Evolutionary conservation across 2,113 vertebrate species (phyloP).

Genomic region (Psilopogon haemacephalus): DNA sequence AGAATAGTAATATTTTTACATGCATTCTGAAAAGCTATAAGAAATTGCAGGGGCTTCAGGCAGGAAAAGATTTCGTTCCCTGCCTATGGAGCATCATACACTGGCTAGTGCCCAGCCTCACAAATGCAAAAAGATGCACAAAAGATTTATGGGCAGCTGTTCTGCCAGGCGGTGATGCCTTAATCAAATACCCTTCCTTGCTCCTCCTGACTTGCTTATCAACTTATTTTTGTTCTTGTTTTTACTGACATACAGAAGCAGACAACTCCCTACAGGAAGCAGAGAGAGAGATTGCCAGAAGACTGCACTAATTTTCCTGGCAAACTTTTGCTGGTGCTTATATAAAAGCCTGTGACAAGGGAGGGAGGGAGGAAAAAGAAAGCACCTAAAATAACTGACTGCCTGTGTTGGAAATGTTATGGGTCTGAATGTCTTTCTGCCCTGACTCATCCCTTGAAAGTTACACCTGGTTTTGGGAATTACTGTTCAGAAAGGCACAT

Average conservation of each 20-base stretch:
- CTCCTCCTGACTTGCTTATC: neutral
- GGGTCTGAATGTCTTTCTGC: neutral
- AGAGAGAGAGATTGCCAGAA: neutral
- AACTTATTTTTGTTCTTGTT: neutral
- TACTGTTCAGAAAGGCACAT: conserved; percentile 25
- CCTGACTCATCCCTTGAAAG: conserved; percentile 39
- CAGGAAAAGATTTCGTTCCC: neutral
- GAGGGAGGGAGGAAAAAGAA: neutral
- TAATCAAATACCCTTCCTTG: neutral
- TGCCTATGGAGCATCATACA: neutral
- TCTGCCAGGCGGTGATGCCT: neutral
- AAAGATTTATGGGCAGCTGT: neutral
- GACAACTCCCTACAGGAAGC: neutral
- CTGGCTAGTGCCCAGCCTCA: neutral
- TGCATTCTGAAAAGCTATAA: neutral
- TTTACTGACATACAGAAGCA: neutral
- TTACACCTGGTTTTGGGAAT: conserved; percentile 53
- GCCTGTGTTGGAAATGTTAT: neutral
- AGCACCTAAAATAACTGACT: conserved; percentile 17
- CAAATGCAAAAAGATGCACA: neutral
- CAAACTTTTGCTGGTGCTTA: neutral
- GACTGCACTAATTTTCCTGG: neutral
- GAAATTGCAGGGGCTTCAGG: neutral
- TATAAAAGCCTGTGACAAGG: neutral
- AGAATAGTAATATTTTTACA: neutral